Evolutionary conservation across 2,888 invertebrate species (phyloP).

Genomic region (Papilio protenor): DNA sequence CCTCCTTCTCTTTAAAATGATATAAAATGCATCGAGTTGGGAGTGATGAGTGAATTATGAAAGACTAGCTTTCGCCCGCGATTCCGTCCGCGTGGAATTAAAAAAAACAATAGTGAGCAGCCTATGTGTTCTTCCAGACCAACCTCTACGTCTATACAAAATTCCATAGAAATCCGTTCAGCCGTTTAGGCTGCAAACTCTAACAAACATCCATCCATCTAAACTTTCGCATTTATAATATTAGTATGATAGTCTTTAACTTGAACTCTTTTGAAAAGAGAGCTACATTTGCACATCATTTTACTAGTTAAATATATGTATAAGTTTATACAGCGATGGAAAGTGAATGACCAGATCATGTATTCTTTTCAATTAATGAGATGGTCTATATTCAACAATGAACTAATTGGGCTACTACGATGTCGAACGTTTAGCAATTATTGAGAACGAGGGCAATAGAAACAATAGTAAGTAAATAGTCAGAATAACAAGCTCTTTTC

Average conservation of each 20-base stretch:
- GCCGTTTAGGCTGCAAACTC: too few species aligned
- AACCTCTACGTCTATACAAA: too few species aligned
- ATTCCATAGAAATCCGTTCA: too few species aligned
- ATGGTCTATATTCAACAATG: slow-evolving; percentile 3
- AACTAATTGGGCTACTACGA: slow-evolving; percentile 16
- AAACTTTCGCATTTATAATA: too few species aligned
- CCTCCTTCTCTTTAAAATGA: background rate
- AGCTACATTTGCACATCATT: background rate
- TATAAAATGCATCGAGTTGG: background rate
- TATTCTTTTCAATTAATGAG: background rate
- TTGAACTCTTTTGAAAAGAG: too few species aligned
- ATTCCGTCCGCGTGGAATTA: background rate
- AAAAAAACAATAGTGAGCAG: too few species aligned
- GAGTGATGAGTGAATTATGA: background rate
- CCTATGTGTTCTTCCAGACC: too few species aligned
- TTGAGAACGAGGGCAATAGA: slow-evolving; percentile 36
- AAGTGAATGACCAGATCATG: background rate
- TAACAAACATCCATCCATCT: too few species aligned
- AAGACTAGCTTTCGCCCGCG: background rate
- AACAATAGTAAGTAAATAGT: slow-evolving; percentile 8
- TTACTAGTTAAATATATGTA: background rate
- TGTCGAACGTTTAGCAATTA: slow-evolving; percentile 26
- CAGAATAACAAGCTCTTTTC: background rate
- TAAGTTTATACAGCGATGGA: background rate
- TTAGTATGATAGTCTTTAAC: too few species aligned